Conservation (phyloP, 2,888 invertebrate genomes). For the Yponomeuta plumbellus region DNA sequence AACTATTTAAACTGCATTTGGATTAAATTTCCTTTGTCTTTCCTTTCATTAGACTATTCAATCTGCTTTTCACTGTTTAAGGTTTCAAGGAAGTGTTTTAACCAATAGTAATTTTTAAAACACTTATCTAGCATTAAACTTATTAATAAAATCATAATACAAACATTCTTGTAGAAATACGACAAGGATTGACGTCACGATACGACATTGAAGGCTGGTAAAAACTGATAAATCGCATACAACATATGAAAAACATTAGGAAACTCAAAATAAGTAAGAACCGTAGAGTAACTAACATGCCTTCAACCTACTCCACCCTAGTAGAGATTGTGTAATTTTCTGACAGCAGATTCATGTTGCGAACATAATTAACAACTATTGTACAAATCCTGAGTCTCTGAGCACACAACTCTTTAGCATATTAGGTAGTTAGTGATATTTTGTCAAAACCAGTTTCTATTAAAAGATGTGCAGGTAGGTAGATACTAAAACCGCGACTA, state of each 20-base stretch:
- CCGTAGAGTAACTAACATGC: background rate
- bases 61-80: too few relatives aligned
- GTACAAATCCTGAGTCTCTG: background rate
- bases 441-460: background rate
- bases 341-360: background rate
- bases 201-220: background rate
- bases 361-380: background rate
- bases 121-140: too few relatives aligned
- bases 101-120: too few relatives aligned
- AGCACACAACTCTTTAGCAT: background rate
- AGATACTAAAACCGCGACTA: background rate
- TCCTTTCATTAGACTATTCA: too few relatives aligned
- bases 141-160: too few relatives aligned
- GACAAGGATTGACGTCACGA: too few relatives aligned
- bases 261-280: background rate
- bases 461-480: background rate
- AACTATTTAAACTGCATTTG: background rate
- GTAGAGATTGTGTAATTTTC: background rate
- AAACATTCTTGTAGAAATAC: too few relatives aligned
- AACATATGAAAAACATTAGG: background rate
- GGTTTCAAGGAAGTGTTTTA: background rate
- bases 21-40: too few relatives aligned
- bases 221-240: background rate
- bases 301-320: background rate
- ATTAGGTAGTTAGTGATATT: background rate